Conservation (phyloP, 2,113 vertebrate species). For the Datnioides undecimradiatus region DNA sequence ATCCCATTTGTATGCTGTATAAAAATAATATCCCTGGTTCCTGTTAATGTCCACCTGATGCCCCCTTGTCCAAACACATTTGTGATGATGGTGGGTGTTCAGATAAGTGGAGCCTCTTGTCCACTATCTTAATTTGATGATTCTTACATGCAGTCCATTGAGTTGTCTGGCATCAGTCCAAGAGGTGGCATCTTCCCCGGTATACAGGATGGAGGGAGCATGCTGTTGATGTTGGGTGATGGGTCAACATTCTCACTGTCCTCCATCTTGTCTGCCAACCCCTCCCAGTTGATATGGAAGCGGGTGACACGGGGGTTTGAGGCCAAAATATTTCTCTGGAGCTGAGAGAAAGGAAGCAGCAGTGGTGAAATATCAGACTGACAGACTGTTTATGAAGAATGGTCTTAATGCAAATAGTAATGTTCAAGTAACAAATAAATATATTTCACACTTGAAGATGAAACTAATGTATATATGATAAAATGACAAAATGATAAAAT, state of each 20-base stretch:
- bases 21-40: conserved; percentile 35
- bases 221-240: conserved; percentile 75
- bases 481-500: not conserved
- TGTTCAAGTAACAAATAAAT: not conserved
- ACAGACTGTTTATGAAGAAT: not conserved
- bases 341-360: conserved; percentile 70
- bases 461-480: too few species aligned
- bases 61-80: conserved; percentile 31
- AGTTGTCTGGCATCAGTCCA: conserved; percentile 89
- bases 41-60: conserved; percentile 24
- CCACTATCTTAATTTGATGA: conserved; percentile 22
- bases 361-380: not conserved
- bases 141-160: conserved; percentile 90
- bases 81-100: conserved; percentile 3
- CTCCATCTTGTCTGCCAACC: conserved; percentile 86
- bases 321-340: conserved; percentile 93
- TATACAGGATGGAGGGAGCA: conserved; percentile 85
- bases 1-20: conserved; percentile 9
- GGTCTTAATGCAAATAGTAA: not conserved
- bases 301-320: conserved; percentile 92
- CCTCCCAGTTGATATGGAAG: conserved; percentile 96
- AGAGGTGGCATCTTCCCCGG: conserved; percentile 85
- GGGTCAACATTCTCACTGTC: conserved; percentile 91
- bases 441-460: too few species aligned
- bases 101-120: conserved; percentile 30